Percentiles rank a stretch among this genome's conserved stretches.
Evolutionary conservation across 2,113 vertebrate genomes (phyloP).

Genomic region (Brachirus orientalis): DNA sequence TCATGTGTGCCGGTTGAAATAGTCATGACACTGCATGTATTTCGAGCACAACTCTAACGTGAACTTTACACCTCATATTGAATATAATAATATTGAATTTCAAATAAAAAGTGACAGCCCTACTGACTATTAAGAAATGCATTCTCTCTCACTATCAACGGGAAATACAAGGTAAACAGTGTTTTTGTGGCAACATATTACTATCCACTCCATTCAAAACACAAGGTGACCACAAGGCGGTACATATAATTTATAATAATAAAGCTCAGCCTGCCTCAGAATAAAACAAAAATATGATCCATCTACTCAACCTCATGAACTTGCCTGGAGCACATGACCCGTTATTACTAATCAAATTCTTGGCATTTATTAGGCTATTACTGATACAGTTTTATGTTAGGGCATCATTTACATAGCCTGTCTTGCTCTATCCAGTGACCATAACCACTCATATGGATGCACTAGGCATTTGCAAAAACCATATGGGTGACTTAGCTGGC

Average conservation of each 20-base stretch:
- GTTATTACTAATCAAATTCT: constrained; percentile 8
- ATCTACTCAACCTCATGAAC: constrained; percentile 19
- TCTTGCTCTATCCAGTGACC: constrained; percentile 19
- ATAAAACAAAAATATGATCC: constrained; percentile 11
- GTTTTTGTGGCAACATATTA: constrained; percentile 18
- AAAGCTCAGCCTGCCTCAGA: constrained; percentile 10
- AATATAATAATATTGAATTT: too few relatives aligned
- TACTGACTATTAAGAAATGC: too few relatives aligned
- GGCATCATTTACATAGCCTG: constrained; percentile 38
- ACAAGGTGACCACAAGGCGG: constrained; percentile 6
- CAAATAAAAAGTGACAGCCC: too few relatives aligned
- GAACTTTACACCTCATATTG: too few relatives aligned
- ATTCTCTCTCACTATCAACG: constrained; percentile 1
- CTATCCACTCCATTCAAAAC: background rate
- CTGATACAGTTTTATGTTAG: constrained; percentile 16
- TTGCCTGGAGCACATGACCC: constrained; percentile 6
- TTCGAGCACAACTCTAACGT: too few relatives aligned
- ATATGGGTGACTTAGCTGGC: too few relatives aligned
- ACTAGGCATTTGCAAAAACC: constrained; percentile 11
- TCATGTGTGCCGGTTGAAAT: too few relatives aligned
- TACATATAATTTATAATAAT: too few relatives aligned
- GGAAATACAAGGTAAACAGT: constrained; percentile 4
- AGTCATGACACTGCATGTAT: too few relatives aligned
- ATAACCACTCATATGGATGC: background rate
- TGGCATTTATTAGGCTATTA: constrained; percentile 40